These are phyloP conservation scores for Dromiciops gliroides DNA, from an alignment of 2,113 vertebrate genomes.

Conservation along the genomic window DNA sequence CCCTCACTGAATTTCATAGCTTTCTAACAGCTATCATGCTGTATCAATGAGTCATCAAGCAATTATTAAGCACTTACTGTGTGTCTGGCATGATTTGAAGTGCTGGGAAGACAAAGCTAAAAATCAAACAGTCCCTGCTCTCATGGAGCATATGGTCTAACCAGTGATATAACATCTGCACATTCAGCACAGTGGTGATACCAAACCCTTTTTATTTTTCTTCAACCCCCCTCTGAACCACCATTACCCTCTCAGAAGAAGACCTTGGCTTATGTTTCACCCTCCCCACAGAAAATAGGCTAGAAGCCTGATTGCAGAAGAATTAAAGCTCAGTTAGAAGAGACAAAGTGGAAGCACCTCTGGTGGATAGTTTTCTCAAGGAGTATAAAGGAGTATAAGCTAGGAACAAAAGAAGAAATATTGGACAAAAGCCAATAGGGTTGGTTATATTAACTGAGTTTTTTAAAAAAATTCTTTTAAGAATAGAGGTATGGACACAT, in stretches of 20 bases:
- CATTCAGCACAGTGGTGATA: background rate
- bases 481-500: background rate
- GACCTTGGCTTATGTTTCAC: background rate
- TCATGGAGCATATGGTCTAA: background rate
- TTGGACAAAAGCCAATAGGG: background rate
- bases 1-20: background rate
- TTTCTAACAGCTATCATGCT: background rate
- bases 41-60: background rate
- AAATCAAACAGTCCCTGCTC: background rate
- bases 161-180: background rate
- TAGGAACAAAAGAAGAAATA: background rate
- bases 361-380: background rate
- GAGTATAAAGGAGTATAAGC: no score
- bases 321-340: background rate
- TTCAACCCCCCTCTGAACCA: background rate
- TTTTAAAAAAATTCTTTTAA: background rate
- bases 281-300: background rate
- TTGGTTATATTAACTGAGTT: background rate
- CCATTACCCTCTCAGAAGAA: background rate
- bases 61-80: background rate
- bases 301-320: background rate
- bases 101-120: background rate
- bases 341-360: background rate
- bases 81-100: background rate
- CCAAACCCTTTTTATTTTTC: background rate